These are phyloP conservation scores for Phrynosoma blainvillii DNA, from an alignment of 2,113 vertebrate genomes.

Conservation along the genomic window DNA sequence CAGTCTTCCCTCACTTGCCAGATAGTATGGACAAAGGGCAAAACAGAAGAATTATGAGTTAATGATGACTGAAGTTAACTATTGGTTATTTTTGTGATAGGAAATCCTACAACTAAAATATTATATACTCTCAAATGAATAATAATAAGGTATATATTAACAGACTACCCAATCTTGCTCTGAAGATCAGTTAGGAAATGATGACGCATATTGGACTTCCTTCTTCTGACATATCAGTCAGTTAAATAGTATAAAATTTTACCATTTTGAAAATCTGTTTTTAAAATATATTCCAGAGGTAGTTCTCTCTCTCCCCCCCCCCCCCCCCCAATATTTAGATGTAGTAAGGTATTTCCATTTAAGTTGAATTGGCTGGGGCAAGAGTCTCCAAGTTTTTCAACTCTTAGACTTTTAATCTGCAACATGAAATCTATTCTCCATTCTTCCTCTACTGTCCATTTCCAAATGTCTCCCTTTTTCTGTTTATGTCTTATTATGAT, in stretches of 20 bases:
- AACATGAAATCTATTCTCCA: too few species aligned
- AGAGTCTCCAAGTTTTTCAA: background rate
- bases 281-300: background rate
- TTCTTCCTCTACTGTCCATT: too few species aligned
- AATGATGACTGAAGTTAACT: constrained; percentile 8
- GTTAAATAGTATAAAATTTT: background rate
- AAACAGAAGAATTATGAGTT: background rate
- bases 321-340: background rate
- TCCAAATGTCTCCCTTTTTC: too few species aligned
- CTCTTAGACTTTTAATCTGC: background rate
- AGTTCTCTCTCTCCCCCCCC: background rate
- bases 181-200: background rate
- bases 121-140: rapidly evolving
- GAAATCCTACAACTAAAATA: background rate
- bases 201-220: background rate
- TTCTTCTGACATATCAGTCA: background rate
- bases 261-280: background rate
- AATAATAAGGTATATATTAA: background rate
- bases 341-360: background rate
- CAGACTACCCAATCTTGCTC: background rate
- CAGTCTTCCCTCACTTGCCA: background rate
- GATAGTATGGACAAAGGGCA: background rate
- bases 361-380: background rate
- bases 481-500: background rate
- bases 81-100: background rate